Evolutionary conservation across 2,888 invertebrate genomes (phyloP).

Genomic region (Leptopilina syphax): DNA sequence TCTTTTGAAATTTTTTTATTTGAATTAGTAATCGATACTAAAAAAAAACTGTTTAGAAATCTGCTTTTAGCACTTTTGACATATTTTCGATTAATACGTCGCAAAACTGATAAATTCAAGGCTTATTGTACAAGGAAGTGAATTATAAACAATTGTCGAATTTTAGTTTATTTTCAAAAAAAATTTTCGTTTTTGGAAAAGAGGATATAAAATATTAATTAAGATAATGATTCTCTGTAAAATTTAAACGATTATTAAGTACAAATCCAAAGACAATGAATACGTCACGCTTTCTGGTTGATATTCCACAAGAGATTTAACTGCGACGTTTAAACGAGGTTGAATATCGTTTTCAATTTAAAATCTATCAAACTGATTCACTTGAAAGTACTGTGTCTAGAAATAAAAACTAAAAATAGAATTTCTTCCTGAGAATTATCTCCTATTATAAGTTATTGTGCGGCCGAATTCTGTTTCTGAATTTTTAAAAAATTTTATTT

Average conservation of each 20-base stretch:
- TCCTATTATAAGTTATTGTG: no score
- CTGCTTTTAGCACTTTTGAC: neutral
- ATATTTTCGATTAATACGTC: neutral
- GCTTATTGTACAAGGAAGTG: neutral
- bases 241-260: neutral
- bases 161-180: neutral
- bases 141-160: neutral
- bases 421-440: neutral
- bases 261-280: neutral
- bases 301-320: neutral
- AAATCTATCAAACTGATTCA: slow-evolving; percentile 6
- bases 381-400: neutral
- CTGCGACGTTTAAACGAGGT: neutral
- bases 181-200: neutral
- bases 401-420: slow-evolving; percentile 1
- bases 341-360: slow-evolving; percentile 2
- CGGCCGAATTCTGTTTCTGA: no score
- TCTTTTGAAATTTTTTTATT: neutral
- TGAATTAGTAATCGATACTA: neutral
- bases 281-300: neutral
- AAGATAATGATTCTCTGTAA: neutral
- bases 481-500: no score
- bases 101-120: neutral
- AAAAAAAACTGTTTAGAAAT: slow-evolving; percentile 8
- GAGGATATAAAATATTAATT: neutral